phyloP scores from a whole-genome alignment of 2,113 vertebrate genomes.

The Ramphastos sulfuratus region DNA sequence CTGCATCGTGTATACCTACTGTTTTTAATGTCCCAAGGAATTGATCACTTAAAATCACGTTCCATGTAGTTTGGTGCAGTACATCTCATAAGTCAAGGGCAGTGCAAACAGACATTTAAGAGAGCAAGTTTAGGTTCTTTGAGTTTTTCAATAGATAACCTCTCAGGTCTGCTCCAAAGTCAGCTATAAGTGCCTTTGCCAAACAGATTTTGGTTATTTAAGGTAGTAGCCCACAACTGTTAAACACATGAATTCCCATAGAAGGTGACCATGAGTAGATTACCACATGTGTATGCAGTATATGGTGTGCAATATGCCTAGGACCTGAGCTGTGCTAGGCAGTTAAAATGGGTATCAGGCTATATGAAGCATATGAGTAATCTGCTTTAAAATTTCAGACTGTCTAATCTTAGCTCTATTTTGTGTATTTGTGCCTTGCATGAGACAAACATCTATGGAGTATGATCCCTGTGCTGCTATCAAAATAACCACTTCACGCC shows the following conservation, averaged over 20 bases:
- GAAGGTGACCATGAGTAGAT: background rate
- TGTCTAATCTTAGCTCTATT: background rate
- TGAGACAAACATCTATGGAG: background rate
- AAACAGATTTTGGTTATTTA: background rate
- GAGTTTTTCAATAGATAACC: background rate
- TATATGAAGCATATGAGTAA: background rate
- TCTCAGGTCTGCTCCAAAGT: background rate
- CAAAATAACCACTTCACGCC: background rate
- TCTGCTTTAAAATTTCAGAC: background rate
- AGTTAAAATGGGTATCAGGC: background rate
- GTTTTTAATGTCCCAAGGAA: background rate
- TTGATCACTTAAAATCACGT: background rate
- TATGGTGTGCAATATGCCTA: too few species aligned
- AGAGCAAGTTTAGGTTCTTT: background rate
- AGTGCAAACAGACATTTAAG: background rate
- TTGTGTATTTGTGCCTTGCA: background rate
- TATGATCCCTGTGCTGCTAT: background rate
- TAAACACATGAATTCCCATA: background rate
- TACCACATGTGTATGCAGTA: accelerated
- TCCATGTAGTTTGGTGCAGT: background rate
- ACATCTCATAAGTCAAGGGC: background rate
- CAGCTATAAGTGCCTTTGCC: background rate
- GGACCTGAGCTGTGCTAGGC: background rate
- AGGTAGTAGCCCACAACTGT: background rate
- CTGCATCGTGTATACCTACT: background rate